Evolutionary conservation across 2,888 invertebrate species (phyloP).

Genomic region (Tupiocoris notatus): DNA sequence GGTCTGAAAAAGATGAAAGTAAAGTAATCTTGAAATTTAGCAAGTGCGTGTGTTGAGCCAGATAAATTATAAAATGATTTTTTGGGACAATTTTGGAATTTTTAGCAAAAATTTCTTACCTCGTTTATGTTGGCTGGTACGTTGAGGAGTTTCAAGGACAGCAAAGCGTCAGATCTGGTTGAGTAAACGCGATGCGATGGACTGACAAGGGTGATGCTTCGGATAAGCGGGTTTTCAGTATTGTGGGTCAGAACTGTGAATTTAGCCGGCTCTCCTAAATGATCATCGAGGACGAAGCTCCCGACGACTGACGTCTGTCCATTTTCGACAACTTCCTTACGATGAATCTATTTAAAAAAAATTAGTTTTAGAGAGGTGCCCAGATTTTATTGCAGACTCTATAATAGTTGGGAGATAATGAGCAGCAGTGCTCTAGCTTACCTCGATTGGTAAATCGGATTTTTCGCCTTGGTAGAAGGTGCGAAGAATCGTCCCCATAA

Average conservation of each 20-base stretch:
- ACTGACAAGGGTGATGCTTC: slow-evolving; percentile 57
- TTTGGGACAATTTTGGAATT: neutral
- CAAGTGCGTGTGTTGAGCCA: too few species aligned
- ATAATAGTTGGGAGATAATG: neutral
- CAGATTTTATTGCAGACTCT: neutral
- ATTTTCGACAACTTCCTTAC: slow-evolving; percentile 57
- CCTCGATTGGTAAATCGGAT: slow-evolving; percentile 57
- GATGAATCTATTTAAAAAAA: slow-evolving; percentile 58
- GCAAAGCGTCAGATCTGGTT: slow-evolving; percentile 57
- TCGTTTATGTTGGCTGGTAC: slow-evolving; percentile 58
- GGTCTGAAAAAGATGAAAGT: slow-evolving; percentile 52
- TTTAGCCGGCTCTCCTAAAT: slow-evolving; percentile 58
- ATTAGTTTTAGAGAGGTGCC: neutral
- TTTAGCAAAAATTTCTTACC: slow-evolving; percentile 50
- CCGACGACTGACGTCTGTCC: slow-evolving; percentile 58
- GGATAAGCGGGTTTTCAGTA: slow-evolving; percentile 58
- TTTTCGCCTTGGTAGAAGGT: slow-evolving; percentile 57
- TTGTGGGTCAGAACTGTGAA: slow-evolving; percentile 60
- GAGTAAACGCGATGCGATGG: slow-evolving; percentile 57
- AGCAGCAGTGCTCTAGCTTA: slow-evolving; percentile 40
- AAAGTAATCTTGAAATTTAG: neutral
- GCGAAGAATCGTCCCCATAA: slow-evolving; percentile 56
- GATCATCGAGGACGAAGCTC: slow-evolving; percentile 59
- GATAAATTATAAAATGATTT: too few species aligned
- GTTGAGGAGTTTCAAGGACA: slow-evolving; percentile 58